Evolutionary conservation across 2,113 vertebrate species (phyloP).

Genomic region (Leucoraja erinaceus): DNA sequence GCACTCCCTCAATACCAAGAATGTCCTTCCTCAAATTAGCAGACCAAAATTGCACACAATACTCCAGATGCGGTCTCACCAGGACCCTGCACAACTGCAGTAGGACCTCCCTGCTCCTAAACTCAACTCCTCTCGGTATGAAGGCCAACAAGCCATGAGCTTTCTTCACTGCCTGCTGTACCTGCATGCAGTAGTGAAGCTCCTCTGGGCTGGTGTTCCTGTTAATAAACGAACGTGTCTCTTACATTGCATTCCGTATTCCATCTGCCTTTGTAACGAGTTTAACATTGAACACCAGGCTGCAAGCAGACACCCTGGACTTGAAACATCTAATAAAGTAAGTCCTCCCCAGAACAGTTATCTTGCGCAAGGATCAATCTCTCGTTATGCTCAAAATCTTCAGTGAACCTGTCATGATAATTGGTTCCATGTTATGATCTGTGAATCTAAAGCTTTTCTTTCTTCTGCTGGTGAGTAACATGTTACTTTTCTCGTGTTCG

Average conservation of each 20-base stretch:
- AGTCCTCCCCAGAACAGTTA: neutral
- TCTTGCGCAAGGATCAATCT: neutral
- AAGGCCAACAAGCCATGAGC: too few species aligned
- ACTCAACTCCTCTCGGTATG: too few species aligned
- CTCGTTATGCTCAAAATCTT: neutral
- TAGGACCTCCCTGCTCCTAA: too few species aligned
- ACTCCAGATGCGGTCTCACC: too few species aligned
- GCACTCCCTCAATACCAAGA: too few species aligned
- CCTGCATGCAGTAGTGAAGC: neutral
- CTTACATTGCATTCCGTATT: neutral
- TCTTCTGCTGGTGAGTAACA: neutral
- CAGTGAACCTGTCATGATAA: neutral
- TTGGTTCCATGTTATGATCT: neutral
- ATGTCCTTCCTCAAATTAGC: too few species aligned
- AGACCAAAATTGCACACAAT: too few species aligned
- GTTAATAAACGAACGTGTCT: neutral
- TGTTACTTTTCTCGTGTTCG: neutral
- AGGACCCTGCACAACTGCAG: too few species aligned
- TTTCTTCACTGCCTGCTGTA: too few species aligned
- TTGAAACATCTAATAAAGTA: neutral
- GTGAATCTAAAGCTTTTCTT: neutral
- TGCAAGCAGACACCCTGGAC: neutral
- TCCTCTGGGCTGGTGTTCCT: too few species aligned
- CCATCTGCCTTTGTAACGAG: neutral
- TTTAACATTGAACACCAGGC: neutral